phyloP scores from a whole-genome alignment of 2,797 vertebrate genomes.

The Euthynnus affinis region DNA sequence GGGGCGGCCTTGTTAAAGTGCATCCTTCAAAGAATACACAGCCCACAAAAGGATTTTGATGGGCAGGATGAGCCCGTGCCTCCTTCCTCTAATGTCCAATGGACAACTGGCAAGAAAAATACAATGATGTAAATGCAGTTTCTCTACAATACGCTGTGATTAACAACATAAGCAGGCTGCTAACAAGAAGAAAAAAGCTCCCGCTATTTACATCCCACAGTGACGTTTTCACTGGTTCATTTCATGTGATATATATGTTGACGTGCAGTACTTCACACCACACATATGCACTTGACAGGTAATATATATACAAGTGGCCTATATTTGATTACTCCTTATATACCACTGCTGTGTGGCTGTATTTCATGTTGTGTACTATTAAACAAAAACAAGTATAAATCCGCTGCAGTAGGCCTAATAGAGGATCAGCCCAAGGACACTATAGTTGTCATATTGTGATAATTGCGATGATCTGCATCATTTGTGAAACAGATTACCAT shows the following conservation, averaged over 20 bases:
- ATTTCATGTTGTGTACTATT: conserved; percentile 4
- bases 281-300: conserved; percentile 6
- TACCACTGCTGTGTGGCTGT: background rate
- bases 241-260: conserved; percentile 24
- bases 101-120: background rate
- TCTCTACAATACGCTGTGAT: background rate
- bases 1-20: background rate
- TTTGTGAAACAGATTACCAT: conserved; percentile 15
- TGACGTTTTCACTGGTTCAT: conserved; percentile 24
- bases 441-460: conserved; percentile 22
- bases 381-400: conserved; percentile 25
- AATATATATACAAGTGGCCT: background rate
- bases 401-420: background rate
- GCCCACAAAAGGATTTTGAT: no score
- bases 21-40: no score
- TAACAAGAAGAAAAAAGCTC: background rate
- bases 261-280: background rate
- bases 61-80: no score
- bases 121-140: background rate
- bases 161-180: background rate
- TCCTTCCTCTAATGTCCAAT: background rate
- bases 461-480: conserved; percentile 20
- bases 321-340: conserved; percentile 6
- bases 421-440: conserved; percentile 18
- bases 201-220: background rate